Percentiles rank a stretch among this genome's conserved stretches.
Evolutionary conservation across 2,888 invertebrate species (phyloP).

Genomic region (Ischnura elegans): DNA sequence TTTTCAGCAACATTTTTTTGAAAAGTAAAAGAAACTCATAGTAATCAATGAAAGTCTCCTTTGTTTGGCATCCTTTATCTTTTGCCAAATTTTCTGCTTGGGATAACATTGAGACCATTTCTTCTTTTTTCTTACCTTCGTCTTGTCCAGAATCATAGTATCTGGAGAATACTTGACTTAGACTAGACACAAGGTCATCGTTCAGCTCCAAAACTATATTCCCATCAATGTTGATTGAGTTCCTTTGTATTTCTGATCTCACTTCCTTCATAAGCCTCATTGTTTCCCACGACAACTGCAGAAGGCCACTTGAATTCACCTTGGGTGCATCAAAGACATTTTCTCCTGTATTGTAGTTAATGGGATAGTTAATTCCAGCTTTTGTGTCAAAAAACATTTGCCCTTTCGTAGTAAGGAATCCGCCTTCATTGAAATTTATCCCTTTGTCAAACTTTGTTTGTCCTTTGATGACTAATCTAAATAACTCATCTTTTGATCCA

Average conservation of each 20-base stretch:
- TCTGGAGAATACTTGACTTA: neutral
- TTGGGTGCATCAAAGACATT: neutral
- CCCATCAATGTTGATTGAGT: neutral
- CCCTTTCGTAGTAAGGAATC: neutral
- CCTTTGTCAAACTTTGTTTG: neutral
- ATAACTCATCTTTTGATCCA: conserved; percentile 80
- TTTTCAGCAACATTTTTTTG: neutral
- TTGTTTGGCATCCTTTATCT: neutral
- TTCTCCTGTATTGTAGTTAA: neutral
- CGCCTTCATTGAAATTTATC: neutral
- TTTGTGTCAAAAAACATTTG: neutral
- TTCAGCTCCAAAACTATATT: neutral
- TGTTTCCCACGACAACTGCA: neutral
- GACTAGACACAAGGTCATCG: neutral
- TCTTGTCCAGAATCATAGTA: neutral
- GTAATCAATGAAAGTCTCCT: neutral
- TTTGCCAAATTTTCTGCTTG: neutral
- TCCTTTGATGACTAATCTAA: conserved; percentile 79
- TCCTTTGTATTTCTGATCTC: neutral
- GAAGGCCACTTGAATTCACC: neutral
- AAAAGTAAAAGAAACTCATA: neutral
- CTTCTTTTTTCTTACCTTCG: neutral
- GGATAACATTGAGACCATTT: neutral
- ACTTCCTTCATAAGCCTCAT: neutral
- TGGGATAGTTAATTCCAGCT: neutral